Evolutionary conservation across 2,113 vertebrate genomes (phyloP), one percentile per base, ranked within the genome.

Genomic region (Pollachius pollachius): DNA sequence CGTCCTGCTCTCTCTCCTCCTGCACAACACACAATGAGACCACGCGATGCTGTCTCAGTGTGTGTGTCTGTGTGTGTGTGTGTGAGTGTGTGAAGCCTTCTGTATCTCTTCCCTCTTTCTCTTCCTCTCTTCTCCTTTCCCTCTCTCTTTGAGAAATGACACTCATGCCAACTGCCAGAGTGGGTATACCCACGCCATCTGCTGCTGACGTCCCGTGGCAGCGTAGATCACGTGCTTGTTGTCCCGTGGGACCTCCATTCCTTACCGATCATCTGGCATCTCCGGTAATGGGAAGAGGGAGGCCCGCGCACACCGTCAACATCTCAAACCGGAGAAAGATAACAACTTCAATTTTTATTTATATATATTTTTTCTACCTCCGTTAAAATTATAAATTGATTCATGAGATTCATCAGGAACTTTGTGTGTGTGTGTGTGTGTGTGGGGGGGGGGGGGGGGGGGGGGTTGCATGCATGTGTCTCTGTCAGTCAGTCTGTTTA

Each of bases 111-210:
- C 92, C 93, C 92, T 92, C 93, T 91, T 93, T 91, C 93, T 92
- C 48, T 93, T 90, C 92, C 94, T 92, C 93, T 92, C 94, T 90
- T 93, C 91, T 93, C 69, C 13, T 64, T 64, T 64, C 67, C 77
- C 87, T 88, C 86, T 85, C 86, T 89, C 87, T 90, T 85, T 91
- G 96, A 96, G 96, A 96, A 98, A 94, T 98, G 96, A 98, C 97
- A 99, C 96, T 94, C 94, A 94, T 98, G 96, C 97, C 97, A 98
- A 94, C 96, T 94, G 93, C 94, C 94, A 94, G 94, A 94, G 94
- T 95, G 95, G 96, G 95, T 99, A 97, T 48, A 48, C 96, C 95
- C 95, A 94, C 98, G 95, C 97, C 97, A 99, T 98, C 97, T 99
- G 97, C 97, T 95, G 94, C 95, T 98, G 96, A 98, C 95, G 96